These are phyloP conservation scores for Phacellophora camtschatica DNA, from an alignment of 30 jellyfish, hydroid and myxozoan species.

Conservation along the genomic window DNA sequence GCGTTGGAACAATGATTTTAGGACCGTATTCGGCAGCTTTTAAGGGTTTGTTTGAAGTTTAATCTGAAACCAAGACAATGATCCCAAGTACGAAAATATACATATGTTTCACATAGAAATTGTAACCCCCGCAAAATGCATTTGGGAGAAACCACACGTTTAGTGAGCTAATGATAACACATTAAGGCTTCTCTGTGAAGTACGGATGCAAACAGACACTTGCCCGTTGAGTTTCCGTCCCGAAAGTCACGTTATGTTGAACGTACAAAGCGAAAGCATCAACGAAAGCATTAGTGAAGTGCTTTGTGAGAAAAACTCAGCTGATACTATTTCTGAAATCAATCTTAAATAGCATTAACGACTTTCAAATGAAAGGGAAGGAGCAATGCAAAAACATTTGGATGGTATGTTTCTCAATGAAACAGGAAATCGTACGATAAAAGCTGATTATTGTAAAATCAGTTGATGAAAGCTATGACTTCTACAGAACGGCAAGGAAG, in stretches of 20 bases:
- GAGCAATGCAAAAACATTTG: background rate
- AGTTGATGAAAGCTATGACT: no score
- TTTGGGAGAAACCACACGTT: background rate
- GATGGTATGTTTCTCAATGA: background rate
- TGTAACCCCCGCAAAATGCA: background rate
- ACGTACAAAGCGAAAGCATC: background rate
- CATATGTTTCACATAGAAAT: no score
- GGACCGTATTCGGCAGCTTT: no score
- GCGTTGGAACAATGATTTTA: no score
- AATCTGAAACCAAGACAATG: no score
- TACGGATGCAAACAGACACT: background rate
- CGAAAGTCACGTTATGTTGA: background rate
- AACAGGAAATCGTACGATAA: background rate
- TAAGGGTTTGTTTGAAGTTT: no score
- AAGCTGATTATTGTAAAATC: no score
- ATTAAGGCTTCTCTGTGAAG: background rate
- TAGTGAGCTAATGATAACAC: background rate
- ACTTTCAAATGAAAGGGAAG: background rate
- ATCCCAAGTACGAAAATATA: no score
- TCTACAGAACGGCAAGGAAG: no score
- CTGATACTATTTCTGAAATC: background rate
- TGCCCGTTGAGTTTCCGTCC: background rate
- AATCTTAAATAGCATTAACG: background rate
- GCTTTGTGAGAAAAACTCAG: background rate
- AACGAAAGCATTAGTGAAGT: background rate